Evolutionary conservation across 2,113 vertebrate species (phyloP), one percentile per base, ranked within the genome.

Genomic region (Marcusenius ussheri): DNA sequence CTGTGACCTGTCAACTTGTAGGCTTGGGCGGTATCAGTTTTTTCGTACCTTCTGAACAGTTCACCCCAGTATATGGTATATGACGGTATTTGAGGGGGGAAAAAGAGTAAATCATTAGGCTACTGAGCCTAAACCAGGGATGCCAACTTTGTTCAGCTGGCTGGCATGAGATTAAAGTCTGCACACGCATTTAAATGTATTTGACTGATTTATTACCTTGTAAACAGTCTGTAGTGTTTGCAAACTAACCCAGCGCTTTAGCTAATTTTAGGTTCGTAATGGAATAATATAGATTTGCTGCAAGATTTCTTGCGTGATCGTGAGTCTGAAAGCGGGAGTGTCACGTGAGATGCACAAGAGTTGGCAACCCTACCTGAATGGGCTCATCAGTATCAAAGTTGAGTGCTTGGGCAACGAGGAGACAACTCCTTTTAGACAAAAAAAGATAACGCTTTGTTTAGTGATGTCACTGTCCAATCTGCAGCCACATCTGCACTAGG

Each of bases 1-100:
- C 35, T 93, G 91, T 93, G 89, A 90, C 89, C 89, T 93, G 90
- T 90, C 89, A 50, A 89, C 0, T 74, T 47, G 0, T 13, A 3
- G 7, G 77, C 46, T 49, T 92, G 91, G 89, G 89, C 27, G n/a
- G 62, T 70, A 31, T 31, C 62, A 9, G 9, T 11, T 31, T 31
- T 70, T 70, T 11, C n/a, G 31, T 13, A 70, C 62, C n/a, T 31
- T 31, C n/a, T 70, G 10, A 13, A 31, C 62, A 31, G 24, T 70
- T 13, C 62, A 11, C 62, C 62, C 62, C 10, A 13, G n/a, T 31
- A 31, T 70, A 31, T 31, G n/a, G 62, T 70, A 70, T 31, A 66
- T 31, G 19, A 27, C 0, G 1, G 10, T 66, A 13, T 70, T 13
- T 70, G n/a, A 31, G 62, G n/a, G n/a, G 58, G 2, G 1, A 3